Evolutionary conservation across 2,797 vertebrate species (phyloP).

Genomic region (Chromobotia macracanthus): DNA sequence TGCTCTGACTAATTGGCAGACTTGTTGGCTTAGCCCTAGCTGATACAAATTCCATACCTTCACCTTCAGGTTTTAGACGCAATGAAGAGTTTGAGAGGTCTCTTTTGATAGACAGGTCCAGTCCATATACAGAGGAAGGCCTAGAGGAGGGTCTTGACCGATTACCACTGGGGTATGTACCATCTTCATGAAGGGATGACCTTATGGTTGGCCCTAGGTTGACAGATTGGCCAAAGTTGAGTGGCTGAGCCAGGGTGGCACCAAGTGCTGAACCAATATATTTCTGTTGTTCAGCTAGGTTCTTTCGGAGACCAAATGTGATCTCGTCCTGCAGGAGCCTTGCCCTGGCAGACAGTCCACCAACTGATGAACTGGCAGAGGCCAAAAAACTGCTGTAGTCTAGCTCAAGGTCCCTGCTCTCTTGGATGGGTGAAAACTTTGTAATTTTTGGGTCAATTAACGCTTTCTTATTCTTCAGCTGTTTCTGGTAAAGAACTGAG

Average conservation of each 20-base stretch:
- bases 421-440: slow-evolving; percentile 97
- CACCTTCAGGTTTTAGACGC: slow-evolving; percentile 91
- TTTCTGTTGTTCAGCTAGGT: slow-evolving; percentile 96
- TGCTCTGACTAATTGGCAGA: slow-evolving; percentile 97
- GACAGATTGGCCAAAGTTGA: slow-evolving; percentile 83
- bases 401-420: slow-evolving; percentile 92
- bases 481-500: slow-evolving; percentile 95
- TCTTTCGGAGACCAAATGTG: slow-evolving; percentile 95
- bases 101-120: slow-evolving; percentile 95
- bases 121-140: slow-evolving; percentile 96
- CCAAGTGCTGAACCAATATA: slow-evolving; percentile 86
- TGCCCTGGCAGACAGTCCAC: slow-evolving; percentile 89
- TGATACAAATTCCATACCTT: slow-evolving; percentile 89
- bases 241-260: slow-evolving; percentile 85
- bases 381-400: slow-evolving; percentile 91
- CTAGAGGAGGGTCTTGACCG: slow-evolving; percentile 94
- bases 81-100: slow-evolving; percentile 95
- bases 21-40: slow-evolving; percentile 95
- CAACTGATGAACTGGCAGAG: slow-evolving; percentile 87
- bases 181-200: slow-evolving; percentile 88
- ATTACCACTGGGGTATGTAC: slow-evolving; percentile 89
- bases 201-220: slow-evolving; percentile 83
- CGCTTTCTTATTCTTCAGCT: slow-evolving; percentile 94
- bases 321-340: slow-evolving; percentile 96
- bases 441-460: slow-evolving; percentile 93